These are phyloP conservation scores for Hymenochirus boettgeri DNA, from an alignment of 2,113 vertebrate genomes.

Conservation along the genomic window DNA sequence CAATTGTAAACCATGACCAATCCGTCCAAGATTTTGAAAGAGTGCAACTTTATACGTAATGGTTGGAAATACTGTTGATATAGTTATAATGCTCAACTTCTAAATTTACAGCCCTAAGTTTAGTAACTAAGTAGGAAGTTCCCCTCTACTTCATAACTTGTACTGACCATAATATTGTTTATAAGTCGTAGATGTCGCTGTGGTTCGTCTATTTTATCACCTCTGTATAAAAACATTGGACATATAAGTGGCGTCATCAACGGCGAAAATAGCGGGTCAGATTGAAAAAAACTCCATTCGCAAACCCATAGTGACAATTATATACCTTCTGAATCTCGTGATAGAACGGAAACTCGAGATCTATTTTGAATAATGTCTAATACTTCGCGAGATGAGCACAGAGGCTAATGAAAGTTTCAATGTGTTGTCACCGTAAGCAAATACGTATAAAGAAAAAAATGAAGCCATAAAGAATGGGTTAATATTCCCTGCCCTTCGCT, in stretches of 20 bases:
- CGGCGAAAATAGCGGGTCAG: no score
- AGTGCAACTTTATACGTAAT: no score
- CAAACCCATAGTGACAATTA: constrained; percentile 9
- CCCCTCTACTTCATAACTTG: no score
- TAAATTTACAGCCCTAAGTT: no score
- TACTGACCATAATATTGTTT: no score
- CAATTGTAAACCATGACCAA: no score
- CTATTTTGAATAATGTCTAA: constrained; percentile 48
- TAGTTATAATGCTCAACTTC: no score
- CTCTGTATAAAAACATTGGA: background rate
- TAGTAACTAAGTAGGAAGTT: no score
- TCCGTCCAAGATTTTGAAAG: no score
- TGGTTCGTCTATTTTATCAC: background rate
- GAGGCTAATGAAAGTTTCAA: constrained; percentile 52
- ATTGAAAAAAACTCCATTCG: background rate
- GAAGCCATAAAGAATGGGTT: constrained; percentile 43
- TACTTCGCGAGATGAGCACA: constrained; percentile 37
- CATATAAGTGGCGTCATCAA: background rate
- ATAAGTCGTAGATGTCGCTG: no score
- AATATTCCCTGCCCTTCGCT: constrained; percentile 31
- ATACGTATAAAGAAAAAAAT: constrained; percentile 38
- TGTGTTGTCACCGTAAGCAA: constrained; percentile 54
- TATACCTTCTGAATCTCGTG: constrained; percentile 8
- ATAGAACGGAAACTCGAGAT: constrained; percentile 46
- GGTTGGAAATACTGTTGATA: no score